These are phyloP conservation scores for Silurus aristotelis DNA, from an alignment of 2,797 vertebrate genomes.

Conservation along the genomic window DNA sequence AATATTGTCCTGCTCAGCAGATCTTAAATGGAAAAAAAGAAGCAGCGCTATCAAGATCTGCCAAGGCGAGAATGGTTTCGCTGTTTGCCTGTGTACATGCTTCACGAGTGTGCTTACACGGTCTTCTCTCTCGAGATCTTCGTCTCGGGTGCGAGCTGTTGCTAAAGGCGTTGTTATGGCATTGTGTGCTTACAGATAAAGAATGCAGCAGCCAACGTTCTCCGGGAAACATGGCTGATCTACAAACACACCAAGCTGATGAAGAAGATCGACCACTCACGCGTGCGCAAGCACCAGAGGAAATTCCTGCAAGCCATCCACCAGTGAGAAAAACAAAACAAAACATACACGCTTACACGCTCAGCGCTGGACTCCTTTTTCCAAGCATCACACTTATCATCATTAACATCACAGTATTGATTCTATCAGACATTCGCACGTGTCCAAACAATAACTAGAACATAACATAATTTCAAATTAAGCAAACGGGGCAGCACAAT, in stretches of 20 bases:
- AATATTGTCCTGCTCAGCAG: background rate
- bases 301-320: slow-evolving; percentile 99
- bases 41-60: background rate
- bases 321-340: slow-evolving; percentile 83
- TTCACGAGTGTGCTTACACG: too few species aligned
- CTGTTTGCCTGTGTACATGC: slow-evolving; percentile 12
- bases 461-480: background rate
- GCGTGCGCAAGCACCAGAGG: slow-evolving; percentile 97
- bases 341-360: slow-evolving; percentile 34
- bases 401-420: background rate
- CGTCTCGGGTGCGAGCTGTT: slow-evolving; percentile 67
- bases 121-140: slow-evolving; percentile 29
- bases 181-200: slow-evolving; percentile 84
- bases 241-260: slow-evolving; percentile 98
- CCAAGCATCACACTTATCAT: background rate
- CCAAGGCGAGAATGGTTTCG: slow-evolving; percentile 19
- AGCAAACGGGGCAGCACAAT: background rate
- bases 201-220: slow-evolving; percentile 98
- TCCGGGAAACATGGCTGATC: slow-evolving; percentile 99
- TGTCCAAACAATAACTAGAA: background rate
- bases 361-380: background rate
- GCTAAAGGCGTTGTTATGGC: slow-evolving; percentile 61
- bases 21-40: background rate
- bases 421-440: background rate
- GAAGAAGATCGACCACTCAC: slow-evolving; percentile 98